phyloP scores from a whole-genome alignment of 2,113 vertebrate species.

The Anser brachyrhynchus region DNA sequence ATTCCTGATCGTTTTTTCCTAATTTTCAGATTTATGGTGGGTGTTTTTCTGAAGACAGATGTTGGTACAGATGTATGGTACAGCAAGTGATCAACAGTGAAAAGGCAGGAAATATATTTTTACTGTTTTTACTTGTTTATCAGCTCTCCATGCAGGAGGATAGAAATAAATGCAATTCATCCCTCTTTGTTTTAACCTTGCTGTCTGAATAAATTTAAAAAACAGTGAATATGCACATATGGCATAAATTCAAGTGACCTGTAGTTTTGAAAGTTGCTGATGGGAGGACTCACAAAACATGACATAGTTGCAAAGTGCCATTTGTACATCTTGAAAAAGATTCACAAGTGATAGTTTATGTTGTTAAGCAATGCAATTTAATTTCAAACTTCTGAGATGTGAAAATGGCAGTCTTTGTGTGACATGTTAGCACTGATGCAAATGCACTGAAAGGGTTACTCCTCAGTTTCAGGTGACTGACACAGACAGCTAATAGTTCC shows the following conservation, averaged over 20 bases:
- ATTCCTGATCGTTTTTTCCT: neutral
- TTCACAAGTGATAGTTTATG: fast-evolving
- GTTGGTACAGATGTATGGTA: conserved; percentile 84
- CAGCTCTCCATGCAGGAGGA: neutral
- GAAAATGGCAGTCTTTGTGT: neutral
- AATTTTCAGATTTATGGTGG: conserved; percentile 79
- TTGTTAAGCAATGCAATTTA: neutral
- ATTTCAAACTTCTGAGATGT: neutral
- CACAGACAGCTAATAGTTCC: neutral
- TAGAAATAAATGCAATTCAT: neutral
- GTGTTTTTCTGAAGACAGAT: conserved; percentile 83
- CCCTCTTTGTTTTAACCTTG: neutral
- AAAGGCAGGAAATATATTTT: conserved; percentile 67
- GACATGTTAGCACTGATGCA: neutral
- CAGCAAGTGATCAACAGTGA: conserved; percentile 72
- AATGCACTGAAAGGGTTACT: neutral
- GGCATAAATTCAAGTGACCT: neutral
- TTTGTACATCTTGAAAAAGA: neutral
- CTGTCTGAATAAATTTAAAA: neutral
- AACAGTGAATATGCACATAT: neutral
- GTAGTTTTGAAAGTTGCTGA: neutral
- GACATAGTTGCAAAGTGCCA: neutral
- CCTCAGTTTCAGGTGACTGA: neutral
- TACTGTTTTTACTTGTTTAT: neutral
- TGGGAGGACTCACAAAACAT: neutral